These are phyloP conservation scores for Hylomyscus alleni DNA, from an alignment of 2,797 vertebrate species.

Conservation along the genomic window DNA sequence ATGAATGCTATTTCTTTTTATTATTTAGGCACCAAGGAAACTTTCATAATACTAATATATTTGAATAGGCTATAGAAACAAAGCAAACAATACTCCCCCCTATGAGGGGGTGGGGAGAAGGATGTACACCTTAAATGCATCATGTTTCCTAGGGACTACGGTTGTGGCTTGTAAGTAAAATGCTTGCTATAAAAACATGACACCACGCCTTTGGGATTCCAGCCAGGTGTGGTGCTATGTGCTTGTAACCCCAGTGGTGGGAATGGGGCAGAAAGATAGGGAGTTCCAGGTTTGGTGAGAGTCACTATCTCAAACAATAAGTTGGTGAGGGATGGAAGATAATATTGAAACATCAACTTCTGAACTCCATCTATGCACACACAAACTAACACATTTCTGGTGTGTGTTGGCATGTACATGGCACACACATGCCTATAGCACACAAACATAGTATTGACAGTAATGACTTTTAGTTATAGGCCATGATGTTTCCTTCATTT, in stretches of 20 bases:
- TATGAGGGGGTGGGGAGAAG: neutral
- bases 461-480: neutral
- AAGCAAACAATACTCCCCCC: neutral
- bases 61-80: conserved; percentile 29
- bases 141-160: neutral
- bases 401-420: neutral
- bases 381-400: neutral
- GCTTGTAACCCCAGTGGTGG: neutral
- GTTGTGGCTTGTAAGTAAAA: neutral
- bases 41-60: neutral
- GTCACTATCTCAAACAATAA: neutral
- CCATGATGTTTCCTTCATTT: neutral
- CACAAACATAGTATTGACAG: neutral
- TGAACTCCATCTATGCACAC: neutral
- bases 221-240: neutral
- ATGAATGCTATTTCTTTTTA: conserved; percentile 22
- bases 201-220: neutral
- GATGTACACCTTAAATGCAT: neutral
- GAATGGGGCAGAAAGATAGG: neutral
- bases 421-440: neutral
- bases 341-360: neutral
- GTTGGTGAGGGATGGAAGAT: neutral
- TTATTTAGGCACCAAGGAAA: neutral
- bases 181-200: neutral
- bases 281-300: neutral